Evolutionary conservation across 2,888 invertebrate genomes (phyloP).

Genomic region (Rotaria macrura): DNA sequence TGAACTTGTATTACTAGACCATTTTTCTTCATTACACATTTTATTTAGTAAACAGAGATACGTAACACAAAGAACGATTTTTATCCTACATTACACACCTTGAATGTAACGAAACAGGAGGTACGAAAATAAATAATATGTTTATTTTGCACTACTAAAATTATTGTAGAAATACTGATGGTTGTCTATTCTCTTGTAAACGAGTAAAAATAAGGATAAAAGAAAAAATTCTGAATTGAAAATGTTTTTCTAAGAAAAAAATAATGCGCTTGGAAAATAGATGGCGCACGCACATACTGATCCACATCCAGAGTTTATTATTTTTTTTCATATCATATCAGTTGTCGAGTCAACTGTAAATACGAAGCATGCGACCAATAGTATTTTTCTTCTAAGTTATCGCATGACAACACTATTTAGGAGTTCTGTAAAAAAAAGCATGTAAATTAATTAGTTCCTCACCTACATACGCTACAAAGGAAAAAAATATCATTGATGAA

Average conservation of each 20-base stretch:
- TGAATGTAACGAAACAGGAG: background rate
- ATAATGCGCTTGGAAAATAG: background rate
- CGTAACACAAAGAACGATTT: background rate
- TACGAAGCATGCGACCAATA: background rate
- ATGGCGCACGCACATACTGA: background rate
- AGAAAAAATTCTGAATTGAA: too few species aligned
- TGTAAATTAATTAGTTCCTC: background rate
- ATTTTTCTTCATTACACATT: background rate
- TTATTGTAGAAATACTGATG: background rate
- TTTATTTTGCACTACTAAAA: background rate
- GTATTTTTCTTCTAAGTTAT: background rate
- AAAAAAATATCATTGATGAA: background rate
- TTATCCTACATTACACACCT: background rate
- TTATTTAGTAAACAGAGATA: background rate
- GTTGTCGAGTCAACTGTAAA: too few species aligned
- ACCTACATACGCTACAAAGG: background rate
- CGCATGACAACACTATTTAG: background rate
- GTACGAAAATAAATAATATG: slow-evolving; percentile 5
- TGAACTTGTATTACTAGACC: background rate
- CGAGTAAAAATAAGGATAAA: too few species aligned
- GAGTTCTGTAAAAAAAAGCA: background rate
- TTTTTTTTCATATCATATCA: too few species aligned
- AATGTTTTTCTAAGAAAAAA: background rate
- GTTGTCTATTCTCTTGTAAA: background rate
- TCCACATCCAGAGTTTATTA: too few species aligned